These are phyloP conservation scores for Anisognathus igniventris DNA, from an alignment of 2,797 vertebrate species.

Conservation along the genomic window DNA sequence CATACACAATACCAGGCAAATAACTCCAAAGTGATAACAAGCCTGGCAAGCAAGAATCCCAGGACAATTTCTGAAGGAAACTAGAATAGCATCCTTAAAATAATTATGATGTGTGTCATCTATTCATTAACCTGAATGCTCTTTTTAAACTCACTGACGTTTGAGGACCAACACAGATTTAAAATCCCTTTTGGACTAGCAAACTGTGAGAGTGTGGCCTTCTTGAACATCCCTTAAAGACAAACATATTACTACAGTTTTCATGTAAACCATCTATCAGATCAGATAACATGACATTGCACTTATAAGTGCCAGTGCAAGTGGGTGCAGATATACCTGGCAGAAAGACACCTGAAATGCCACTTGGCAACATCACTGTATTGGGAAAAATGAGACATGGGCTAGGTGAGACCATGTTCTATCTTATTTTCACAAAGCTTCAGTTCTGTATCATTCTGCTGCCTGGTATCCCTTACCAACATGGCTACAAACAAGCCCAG, in stretches of 20 bases:
- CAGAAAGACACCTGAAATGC: neutral
- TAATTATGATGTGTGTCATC: neutral
- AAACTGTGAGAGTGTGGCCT: neutral
- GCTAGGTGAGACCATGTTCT: neutral
- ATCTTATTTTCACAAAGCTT: neutral
- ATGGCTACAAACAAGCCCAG: neutral
- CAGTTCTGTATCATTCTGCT: neutral
- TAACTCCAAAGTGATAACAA: neutral
- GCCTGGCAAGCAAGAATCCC: neutral
- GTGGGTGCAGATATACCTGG: neutral
- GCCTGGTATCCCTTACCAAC: neutral
- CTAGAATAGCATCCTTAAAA: slow-evolving; percentile 2
- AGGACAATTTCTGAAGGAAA: neutral
- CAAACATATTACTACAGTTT: neutral
- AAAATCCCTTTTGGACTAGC: neutral
- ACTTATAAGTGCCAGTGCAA: neutral
- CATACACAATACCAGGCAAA: neutral
- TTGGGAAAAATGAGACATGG: neutral
- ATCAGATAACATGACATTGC: neutral
- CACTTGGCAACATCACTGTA: neutral
- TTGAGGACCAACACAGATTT: neutral
- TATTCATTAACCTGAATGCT: slow-evolving; percentile 49
- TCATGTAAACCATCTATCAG: neutral
- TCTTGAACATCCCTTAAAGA: neutral
- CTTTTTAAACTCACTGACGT: slow-evolving; percentile 26